Evolutionary conservation across 92 coral and sea anemone species (phyloP).

Genomic region (Anthopleura xanthogrammica): DNA sequence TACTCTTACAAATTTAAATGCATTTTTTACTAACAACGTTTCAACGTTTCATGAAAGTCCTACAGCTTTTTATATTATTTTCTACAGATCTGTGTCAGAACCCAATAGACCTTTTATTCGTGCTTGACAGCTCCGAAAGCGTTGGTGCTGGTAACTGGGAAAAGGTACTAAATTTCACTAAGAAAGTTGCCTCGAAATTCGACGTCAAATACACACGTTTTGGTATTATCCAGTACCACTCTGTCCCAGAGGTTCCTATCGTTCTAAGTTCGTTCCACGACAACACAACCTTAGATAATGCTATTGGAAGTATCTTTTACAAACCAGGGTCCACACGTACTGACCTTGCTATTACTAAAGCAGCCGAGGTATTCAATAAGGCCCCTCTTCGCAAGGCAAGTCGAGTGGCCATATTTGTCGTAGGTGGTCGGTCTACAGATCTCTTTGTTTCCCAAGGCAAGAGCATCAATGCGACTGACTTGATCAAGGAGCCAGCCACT

Average conservation of each 20-base stretch:
- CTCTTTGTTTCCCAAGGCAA: slow-evolving; percentile 62
- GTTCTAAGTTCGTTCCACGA: slow-evolving; percentile 57
- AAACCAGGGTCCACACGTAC: slow-evolving; percentile 89
- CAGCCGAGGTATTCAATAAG: slow-evolving; percentile 68
- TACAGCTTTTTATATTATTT: too few relatives aligned
- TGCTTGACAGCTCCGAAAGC: slow-evolving; percentile 93
- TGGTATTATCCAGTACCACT: slow-evolving; percentile 80
- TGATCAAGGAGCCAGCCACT: slow-evolving; percentile 50
- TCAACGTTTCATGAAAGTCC: too few relatives aligned
- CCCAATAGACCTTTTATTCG: slow-evolving; percentile 79
- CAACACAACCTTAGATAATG: slow-evolving; percentile 49
- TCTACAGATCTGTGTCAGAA: slow-evolving; percentile 58
- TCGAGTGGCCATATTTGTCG: slow-evolving; percentile 64
- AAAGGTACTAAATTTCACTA: slow-evolving; percentile 61
- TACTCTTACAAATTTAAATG: too few relatives aligned
- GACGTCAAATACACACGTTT: slow-evolving; percentile 64
- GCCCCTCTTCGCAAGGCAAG: slow-evolving; percentile 72
- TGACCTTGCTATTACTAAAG: slow-evolving; percentile 76
- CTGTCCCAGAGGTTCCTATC: slow-evolving; percentile 70
- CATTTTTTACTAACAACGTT: too few relatives aligned
- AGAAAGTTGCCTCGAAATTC: slow-evolving; percentile 54
- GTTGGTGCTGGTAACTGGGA: slow-evolving; percentile 84
- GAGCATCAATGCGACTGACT: slow-evolving; percentile 54
- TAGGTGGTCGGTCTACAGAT: slow-evolving; percentile 80
- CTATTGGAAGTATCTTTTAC: slow-evolving; percentile 68